phyloP scores from a whole-genome alignment of 2,113 vertebrate species.

The Monarcha castaneiventris region DNA sequence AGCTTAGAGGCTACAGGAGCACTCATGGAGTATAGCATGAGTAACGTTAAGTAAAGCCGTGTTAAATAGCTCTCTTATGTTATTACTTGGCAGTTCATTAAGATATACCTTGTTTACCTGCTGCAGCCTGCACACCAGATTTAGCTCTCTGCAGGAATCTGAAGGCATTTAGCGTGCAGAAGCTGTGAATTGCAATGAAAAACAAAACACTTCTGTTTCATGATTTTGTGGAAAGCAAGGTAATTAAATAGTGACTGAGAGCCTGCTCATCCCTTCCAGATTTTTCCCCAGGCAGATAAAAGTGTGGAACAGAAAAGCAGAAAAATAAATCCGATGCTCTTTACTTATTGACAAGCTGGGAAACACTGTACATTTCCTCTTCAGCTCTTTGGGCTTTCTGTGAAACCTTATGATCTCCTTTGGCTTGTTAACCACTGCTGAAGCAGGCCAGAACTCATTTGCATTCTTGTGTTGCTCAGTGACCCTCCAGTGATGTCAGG shows the following conservation, averaged over 20 bases:
- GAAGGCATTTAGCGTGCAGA: slow-evolving; percentile 22
- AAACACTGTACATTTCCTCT: not conserved
- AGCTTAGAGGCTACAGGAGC: not conserved
- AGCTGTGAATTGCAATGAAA: slow-evolving; percentile 42
- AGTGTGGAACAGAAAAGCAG: not conserved
- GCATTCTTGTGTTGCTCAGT: not conserved
- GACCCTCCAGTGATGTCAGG: not conserved
- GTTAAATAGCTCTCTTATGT: not conserved
- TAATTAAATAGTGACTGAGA: slow-evolving; percentile 17
- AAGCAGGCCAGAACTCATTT: slow-evolving; percentile 7
- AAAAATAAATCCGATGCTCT: not conserved
- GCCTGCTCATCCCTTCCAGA: not conserved
- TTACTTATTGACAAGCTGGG: not conserved
- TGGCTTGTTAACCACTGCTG: not conserved
- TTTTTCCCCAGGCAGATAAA: not conserved
- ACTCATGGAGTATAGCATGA: not conserved
- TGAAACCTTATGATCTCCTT: not conserved
- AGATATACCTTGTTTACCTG: slow-evolving; percentile 33
- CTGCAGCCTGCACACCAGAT: not conserved
- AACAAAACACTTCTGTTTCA: slow-evolving; percentile 52
- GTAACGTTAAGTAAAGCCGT: not conserved
- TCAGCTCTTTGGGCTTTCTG: not conserved
- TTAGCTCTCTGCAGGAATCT: slow-evolving; percentile 40
- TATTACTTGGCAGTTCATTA: slow-evolving; percentile 39
- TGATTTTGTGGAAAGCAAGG: slow-evolving; percentile 3